Conservation (phyloP, 2,797 vertebrate species). For the Hypotaenidia okinawae region DNA sequence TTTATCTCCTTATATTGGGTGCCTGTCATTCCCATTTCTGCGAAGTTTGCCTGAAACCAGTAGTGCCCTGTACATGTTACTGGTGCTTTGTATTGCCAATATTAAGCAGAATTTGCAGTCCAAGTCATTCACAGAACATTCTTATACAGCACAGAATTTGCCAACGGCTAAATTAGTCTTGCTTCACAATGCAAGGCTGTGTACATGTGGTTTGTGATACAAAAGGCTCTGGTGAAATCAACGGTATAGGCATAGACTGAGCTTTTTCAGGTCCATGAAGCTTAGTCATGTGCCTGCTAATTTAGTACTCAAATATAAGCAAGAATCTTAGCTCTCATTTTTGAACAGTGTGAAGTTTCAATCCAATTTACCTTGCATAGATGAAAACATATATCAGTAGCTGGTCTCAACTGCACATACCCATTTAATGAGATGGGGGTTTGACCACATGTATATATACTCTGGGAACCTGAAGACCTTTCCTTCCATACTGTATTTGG, state of each 20-base stretch:
- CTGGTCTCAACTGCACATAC: conserved; percentile 9
- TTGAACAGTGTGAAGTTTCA: conserved; percentile 58
- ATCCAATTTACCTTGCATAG: conserved; percentile 57
- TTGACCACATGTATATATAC: conserved; percentile 17
- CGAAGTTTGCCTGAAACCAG: conserved; percentile 73
- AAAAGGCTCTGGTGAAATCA: conserved; percentile 56
- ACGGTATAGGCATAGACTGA: not conserved
- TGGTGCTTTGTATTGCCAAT: conserved; percentile 64
- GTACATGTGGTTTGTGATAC: conserved; percentile 58
- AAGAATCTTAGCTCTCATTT: conserved; percentile 36
- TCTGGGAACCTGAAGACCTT: conserved; percentile 30
- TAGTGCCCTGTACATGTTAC: conserved; percentile 54
- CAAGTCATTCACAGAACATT: conserved; percentile 52
- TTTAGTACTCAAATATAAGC: conserved; percentile 53
- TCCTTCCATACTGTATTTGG: not conserved
- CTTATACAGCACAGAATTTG: conserved; percentile 67
- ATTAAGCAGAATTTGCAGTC: conserved; percentile 65
- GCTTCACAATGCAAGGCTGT: conserved; percentile 57
- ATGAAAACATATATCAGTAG: conserved; percentile 66
- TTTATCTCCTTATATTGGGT: conserved; percentile 61
- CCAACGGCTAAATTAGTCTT: conserved; percentile 76
- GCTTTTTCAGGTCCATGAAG: conserved; percentile 48
- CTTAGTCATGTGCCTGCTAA: conserved; percentile 15
- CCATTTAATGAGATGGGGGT: conserved; percentile 44
- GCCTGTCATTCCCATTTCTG: conserved; percentile 56